Evolutionary conservation across 2,113 vertebrate genomes (phyloP).

Genomic region (Cryptotis parvus): DNA sequence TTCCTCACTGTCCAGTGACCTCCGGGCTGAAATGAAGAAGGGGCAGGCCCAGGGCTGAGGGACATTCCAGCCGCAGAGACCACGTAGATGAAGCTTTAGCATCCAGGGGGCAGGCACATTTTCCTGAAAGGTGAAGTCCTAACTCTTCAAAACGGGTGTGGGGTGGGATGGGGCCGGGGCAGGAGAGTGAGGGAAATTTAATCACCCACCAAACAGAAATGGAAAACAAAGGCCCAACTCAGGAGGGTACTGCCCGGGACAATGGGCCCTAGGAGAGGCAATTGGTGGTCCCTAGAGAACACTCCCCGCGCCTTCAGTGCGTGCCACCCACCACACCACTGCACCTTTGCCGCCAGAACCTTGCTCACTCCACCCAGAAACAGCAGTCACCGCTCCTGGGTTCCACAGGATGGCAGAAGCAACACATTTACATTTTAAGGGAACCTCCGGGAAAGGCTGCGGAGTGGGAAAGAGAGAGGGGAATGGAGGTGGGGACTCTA

Average conservation of each 20-base stretch:
- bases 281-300: slow-evolving; percentile 81
- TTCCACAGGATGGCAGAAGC: not conserved
- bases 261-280: slow-evolving; percentile 79
- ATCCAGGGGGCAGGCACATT: slow-evolving; percentile 78
- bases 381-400: slow-evolving; percentile 60
- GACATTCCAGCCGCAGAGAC: slow-evolving; percentile 19
- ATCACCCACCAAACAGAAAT: slow-evolving; percentile 77
- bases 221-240: slow-evolving; percentile 79
- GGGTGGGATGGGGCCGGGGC: not conserved
- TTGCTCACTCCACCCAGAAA: slow-evolving; percentile 67
- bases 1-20: slow-evolving; percentile 51
- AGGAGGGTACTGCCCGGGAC: slow-evolving; percentile 80
- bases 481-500: slow-evolving; percentile 54
- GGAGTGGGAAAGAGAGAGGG: slow-evolving; percentile 33
- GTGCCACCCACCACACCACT: slow-evolving; percentile 57
- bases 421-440: slow-evolving; percentile 81
- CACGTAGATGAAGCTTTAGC: slow-evolving; percentile 73
- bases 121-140: slow-evolving; percentile 84
- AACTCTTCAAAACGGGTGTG: slow-evolving; percentile 49
- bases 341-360: slow-evolving; percentile 78
- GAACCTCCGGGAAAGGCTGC: slow-evolving; percentile 61
- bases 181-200: slow-evolving; percentile 82
- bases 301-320: slow-evolving; percentile 59
- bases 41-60: no score
- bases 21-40: not conserved